phyloP scores from a whole-genome alignment of 2,797 vertebrate genomes.

The Melanotaenia nigrans region DNA sequence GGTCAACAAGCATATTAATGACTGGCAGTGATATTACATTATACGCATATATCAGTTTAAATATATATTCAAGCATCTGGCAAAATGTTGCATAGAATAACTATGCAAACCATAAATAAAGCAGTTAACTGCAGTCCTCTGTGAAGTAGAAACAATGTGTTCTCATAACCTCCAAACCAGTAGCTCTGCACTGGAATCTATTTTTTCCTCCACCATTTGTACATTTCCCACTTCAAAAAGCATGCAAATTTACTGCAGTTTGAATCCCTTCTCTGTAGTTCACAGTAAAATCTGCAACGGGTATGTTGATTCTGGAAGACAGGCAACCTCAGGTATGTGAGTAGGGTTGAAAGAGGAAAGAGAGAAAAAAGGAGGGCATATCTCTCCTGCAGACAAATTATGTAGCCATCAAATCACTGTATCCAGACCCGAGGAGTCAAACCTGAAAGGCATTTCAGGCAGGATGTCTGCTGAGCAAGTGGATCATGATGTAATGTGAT shows the following conservation, averaged over 20 bases:
- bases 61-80: constrained; percentile 2
- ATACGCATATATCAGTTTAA: not conserved
- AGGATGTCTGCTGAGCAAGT: constrained; percentile 71
- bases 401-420: constrained; percentile 56
- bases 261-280: constrained; percentile 33
- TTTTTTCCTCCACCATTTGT: constrained; percentile 54
- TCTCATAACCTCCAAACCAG: constrained; percentile 65
- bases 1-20: not conserved
- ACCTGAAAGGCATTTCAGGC: constrained; percentile 69
- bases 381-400: constrained; percentile 70
- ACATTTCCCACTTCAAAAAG: constrained; percentile 56
- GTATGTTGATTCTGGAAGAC: constrained; percentile 64
- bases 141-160: constrained; percentile 57
- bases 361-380: not conserved
- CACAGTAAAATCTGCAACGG: constrained; percentile 33
- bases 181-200: constrained; percentile 26
- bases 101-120: constrained; percentile 12
- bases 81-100: not conserved
- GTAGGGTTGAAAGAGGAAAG: constrained; percentile 22
- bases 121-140: constrained; percentile 31
- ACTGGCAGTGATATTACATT: not conserved
- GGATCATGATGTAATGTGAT: constrained; percentile 72
- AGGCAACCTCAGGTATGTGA: constrained; percentile 64
- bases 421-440: constrained; percentile 60
- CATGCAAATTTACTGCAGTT: constrained; percentile 48